Percentiles rank a stretch among this genome's conserved stretches.
Evolutionary conservation across 2,888 invertebrate genomes (phyloP).

Genomic region (Hemithea aestivaria): DNA sequence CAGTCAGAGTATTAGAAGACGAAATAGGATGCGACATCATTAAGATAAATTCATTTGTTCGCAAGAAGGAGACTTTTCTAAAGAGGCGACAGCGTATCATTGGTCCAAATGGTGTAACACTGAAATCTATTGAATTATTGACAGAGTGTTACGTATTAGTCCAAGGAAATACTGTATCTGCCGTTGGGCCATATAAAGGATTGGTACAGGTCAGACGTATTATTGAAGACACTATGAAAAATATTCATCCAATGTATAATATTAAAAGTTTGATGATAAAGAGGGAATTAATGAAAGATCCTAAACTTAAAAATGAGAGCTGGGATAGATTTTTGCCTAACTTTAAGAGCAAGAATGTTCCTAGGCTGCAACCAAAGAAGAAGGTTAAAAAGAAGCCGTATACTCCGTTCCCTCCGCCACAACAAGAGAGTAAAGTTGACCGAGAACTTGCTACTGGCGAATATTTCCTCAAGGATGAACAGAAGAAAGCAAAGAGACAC

Average conservation of each 20-base stretch:
- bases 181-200: conserved; percentile 97
- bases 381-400: conserved; percentile 95
- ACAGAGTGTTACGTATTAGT: conserved; percentile 98
- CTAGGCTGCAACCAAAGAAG: conserved; percentile 92
- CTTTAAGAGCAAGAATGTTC: conserved; percentile 92
- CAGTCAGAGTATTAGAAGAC: conserved; percentile 91
- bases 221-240: conserved; percentile 98
- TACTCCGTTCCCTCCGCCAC: conserved; percentile 98
- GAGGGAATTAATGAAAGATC: conserved; percentile 95
- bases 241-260: conserved; percentile 99
- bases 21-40: conserved; percentile 97
- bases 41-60: conserved; percentile 94
- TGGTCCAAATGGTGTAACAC: conserved; percentile 98
- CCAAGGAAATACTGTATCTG: conserved; percentile 98
- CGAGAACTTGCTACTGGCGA: conserved; percentile 96
- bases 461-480: conserved; percentile 95
- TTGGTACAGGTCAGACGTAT: conserved; percentile 91
- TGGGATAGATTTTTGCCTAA: conserved; percentile 98
- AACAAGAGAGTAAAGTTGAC: conserved; percentile 95
- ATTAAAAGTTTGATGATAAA: conserved; percentile 99
- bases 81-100: conserved; percentile 96
- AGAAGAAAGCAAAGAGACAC: conserved; percentile 83
- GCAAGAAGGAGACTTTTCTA: conserved; percentile 95
- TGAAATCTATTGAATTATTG: conserved; percentile 97
- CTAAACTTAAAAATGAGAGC: conserved; percentile 92